Conservation (phyloP, 2,113 vertebrate species). For the Ammodytes marinus region DNA sequence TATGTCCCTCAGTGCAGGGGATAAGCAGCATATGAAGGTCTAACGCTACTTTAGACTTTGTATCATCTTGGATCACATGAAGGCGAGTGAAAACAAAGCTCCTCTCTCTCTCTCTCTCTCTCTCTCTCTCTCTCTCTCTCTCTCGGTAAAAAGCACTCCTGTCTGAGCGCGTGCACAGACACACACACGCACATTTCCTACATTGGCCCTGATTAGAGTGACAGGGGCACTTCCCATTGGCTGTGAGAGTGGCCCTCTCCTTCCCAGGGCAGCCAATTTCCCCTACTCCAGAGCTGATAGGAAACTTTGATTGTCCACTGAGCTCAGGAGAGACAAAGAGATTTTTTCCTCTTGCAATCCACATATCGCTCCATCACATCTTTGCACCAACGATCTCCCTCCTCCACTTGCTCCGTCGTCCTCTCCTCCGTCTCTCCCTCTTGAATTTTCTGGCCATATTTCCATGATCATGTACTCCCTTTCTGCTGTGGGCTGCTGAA, state of each 20-base stretch:
- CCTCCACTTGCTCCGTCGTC: conserved; percentile 58
- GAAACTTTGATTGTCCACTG: conserved; percentile 86
- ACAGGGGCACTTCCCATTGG: conserved; percentile 88
- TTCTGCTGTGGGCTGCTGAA: conserved; percentile 56
- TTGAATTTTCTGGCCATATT: conserved; percentile 57
- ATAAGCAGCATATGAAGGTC: conserved; percentile 77
- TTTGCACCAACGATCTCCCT: conserved; percentile 62
- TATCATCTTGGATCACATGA: conserved; percentile 71
- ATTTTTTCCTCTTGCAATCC: conserved; percentile 82
- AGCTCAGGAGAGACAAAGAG: conserved; percentile 82
- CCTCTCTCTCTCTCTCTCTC: too few relatives aligned
- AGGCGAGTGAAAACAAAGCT: conserved; percentile 65
- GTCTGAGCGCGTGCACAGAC: conserved; percentile 27
- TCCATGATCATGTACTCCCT: conserved; percentile 57
- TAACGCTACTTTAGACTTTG: conserved; percentile 68
- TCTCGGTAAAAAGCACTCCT: conserved; percentile 50
- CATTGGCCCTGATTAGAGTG: conserved; percentile 82
- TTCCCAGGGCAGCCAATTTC: conserved; percentile 87
- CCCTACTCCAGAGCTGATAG: conserved; percentile 85
- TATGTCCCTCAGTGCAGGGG: conserved; percentile 65
- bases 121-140: too few relatives aligned
- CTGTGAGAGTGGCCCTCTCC: conserved; percentile 83
- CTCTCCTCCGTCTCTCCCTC: conserved; percentile 45
- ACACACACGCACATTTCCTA: conserved; percentile 72
- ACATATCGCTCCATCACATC: conserved; percentile 77